phyloP scores from a whole-genome alignment of 2,888 invertebrate species.

The Orthosia incerta region DNA sequence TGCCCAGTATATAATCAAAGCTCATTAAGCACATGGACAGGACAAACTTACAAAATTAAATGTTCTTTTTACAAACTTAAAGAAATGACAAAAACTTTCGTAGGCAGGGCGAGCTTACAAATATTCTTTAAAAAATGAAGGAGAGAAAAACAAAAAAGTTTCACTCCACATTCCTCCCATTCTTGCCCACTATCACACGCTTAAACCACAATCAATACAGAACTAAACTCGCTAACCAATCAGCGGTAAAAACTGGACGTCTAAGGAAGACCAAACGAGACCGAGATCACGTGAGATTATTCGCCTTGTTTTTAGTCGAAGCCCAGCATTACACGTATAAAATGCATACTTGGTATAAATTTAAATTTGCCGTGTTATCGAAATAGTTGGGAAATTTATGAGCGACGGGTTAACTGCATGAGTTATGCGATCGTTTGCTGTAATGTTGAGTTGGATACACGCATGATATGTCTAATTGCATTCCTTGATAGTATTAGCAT shows the following conservation, averaged over 20 bases:
- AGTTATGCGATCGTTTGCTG: slow-evolving; percentile 77
- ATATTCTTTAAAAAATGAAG: background rate
- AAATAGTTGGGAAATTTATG: slow-evolving; percentile 88
- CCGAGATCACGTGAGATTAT: slow-evolving; percentile 87
- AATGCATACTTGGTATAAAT: slow-evolving; percentile 88
- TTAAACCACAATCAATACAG: slow-evolving; percentile 21
- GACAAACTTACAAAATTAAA: background rate
- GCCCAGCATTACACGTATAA: slow-evolving; percentile 83
- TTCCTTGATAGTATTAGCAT: slow-evolving; percentile 70
- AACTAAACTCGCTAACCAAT: slow-evolving; percentile 10
- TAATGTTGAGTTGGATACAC: slow-evolving; percentile 75
- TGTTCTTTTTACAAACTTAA: background rate
- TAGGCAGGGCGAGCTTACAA: background rate
- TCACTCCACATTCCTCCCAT: background rate
- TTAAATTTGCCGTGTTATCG: slow-evolving; percentile 88
- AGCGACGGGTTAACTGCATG: slow-evolving; percentile 80
- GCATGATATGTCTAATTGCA: slow-evolving; percentile 80
- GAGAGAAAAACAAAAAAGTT: no score
- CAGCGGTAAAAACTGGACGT: slow-evolving; percentile 65
- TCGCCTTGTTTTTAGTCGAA: slow-evolving; percentile 81
- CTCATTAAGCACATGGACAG: background rate
- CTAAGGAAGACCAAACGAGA: slow-evolving; percentile 67
- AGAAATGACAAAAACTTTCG: background rate
- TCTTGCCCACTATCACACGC: slow-evolving; percentile 13
- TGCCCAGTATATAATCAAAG: background rate